Evolutionary conservation across 2,888 invertebrate genomes (phyloP), one percentile per base, ranked within the genome.

Genomic region (Zhuqinia jingwanae): DNA sequence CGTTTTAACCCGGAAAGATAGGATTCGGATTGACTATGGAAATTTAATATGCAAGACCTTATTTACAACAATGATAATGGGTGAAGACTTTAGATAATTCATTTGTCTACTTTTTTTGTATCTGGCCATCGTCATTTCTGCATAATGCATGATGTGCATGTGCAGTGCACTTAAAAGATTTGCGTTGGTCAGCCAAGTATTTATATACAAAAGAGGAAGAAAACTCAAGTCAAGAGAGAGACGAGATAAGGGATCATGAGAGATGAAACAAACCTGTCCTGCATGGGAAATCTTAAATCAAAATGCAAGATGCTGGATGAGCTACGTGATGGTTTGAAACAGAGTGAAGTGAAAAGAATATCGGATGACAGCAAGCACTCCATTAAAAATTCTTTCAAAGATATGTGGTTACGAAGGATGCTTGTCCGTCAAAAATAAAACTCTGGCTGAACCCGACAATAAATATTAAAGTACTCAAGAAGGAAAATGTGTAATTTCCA

Each of bases 101-200:
- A 60, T 30, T 60, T 60, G 60, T n/a, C 60, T 36, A 6, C 3
- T 36, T 36, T 30, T 36, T 1, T 63, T 25, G 27, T 63, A 63
- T 63, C 63, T 30, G 63, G 63, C 36, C 30, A 30, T 27, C 30
- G 30, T 11, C n/a, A 36, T 36, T 15, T 1, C 36, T 15, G 25
- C 36, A n/a, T 63, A 27, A 30, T 3, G 63, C 30, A 36, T 36
- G 63, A n/a, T 60, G 36, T 36, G 25, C 27, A 27, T 25, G 2
- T 63, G 17, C 17, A n/a, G n/a, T n/a, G 27, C 36, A 36, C 2
- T 36, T 36, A 30, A 36, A 17, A 30, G 8, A 17, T 36, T 30
- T 63, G 63, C 17, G 63, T 36, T 63, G 63, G 63, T 63, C 30
- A 63, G 63, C n/a, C 63, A 47, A n/a, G n/a, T n/a, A n/a, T n/a